These are phyloP conservation scores for Eledone cirrhosa DNA, from an alignment of 2,888 invertebrate genomes.

Conservation along the genomic window DNA sequence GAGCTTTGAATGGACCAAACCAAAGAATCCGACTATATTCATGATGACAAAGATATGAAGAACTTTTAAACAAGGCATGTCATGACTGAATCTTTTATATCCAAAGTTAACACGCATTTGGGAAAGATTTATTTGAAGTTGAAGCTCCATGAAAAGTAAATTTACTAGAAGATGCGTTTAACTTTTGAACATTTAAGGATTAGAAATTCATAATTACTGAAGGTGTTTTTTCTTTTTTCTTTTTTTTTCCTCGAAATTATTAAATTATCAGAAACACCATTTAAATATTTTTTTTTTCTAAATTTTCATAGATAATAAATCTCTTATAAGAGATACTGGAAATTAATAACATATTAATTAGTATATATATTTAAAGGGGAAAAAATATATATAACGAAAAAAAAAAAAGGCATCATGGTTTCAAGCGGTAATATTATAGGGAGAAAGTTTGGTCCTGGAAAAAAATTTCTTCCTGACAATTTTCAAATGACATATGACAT, in stretches of 20 bases:
- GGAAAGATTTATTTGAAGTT: slow-evolving; percentile 10
- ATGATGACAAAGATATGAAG: slow-evolving; percentile 29
- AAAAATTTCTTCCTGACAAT: slow-evolving; percentile 26
- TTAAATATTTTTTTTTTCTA: not conserved
- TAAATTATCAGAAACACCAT: no score
- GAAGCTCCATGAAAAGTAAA: slow-evolving; percentile 9
- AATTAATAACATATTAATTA: not conserved
- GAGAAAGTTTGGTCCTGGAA: slow-evolving; percentile 28
- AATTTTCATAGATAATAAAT: not conserved
- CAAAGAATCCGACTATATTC: slow-evolving; percentile 9
- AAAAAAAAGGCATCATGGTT: slow-evolving; percentile 22
- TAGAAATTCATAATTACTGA: not conserved
- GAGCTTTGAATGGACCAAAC: slow-evolving; percentile 22
- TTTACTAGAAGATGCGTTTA: slow-evolving; percentile 19
- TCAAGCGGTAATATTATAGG: slow-evolving; percentile 26
- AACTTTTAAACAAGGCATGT: slow-evolving; percentile 25
- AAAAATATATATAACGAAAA: not conserved
- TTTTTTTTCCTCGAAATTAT: not conserved
- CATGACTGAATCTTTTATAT: slow-evolving; percentile 16
- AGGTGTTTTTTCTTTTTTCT: not conserved
- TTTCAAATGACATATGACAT: slow-evolving; percentile 29
- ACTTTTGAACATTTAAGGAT: slow-evolving; percentile 20
- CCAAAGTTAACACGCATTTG: slow-evolving; percentile 16
- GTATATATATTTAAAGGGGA: no score
- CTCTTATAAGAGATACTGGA: not conserved